These are phyloP conservation scores for Micropterix aruncella DNA, from an alignment of 2,888 invertebrate genomes.

Conservation along the genomic window DNA sequence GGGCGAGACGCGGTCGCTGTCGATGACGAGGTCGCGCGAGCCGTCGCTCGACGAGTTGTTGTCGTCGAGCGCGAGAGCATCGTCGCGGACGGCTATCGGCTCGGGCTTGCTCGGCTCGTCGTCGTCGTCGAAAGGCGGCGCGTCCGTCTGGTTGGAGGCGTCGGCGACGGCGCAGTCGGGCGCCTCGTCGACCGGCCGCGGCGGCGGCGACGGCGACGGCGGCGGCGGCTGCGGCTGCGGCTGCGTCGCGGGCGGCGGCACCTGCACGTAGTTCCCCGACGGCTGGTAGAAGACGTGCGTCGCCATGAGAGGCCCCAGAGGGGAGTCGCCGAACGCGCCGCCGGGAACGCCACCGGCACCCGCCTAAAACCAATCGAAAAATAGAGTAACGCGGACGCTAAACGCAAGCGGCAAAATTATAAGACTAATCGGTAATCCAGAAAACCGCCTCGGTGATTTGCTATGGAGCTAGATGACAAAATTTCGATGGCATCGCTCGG, in stretches of 20 bases:
- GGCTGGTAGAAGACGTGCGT: constrained; percentile 41
- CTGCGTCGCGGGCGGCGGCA: constrained; percentile 29
- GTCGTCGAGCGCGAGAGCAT: constrained; percentile 20
- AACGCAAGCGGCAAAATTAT: neutral
- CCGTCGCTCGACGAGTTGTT: constrained; percentile 29
- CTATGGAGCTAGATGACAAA: too few relatives aligned
- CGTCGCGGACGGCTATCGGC: constrained; percentile 14
- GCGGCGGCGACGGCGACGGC: constrained; percentile 26
- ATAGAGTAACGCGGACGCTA: neutral
- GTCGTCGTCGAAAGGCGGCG: constrained; percentile 56
- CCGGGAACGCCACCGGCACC: constrained; percentile 19
- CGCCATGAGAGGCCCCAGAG: constrained; percentile 34
- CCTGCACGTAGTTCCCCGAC: constrained; percentile 21
- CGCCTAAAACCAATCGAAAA: constrained; percentile 13
- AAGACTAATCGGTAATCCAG: too few relatives aligned
- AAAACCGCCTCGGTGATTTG: too few relatives aligned
- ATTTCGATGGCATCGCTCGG: too few relatives aligned
- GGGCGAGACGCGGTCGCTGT: constrained; percentile 26
- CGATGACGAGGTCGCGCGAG: constrained; percentile 33
- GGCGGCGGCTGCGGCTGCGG: constrained; percentile 49
- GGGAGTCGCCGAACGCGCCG: constrained; percentile 31
- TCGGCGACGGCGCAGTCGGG: constrained; percentile 58
- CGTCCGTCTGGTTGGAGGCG: constrained; percentile 74
- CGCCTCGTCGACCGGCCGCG: constrained; percentile 30
- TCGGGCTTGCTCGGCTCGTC: constrained; percentile 32